Conservation (phyloP, 2,113 vertebrate species). For the Lagenorhynchus albirostris region DNA sequence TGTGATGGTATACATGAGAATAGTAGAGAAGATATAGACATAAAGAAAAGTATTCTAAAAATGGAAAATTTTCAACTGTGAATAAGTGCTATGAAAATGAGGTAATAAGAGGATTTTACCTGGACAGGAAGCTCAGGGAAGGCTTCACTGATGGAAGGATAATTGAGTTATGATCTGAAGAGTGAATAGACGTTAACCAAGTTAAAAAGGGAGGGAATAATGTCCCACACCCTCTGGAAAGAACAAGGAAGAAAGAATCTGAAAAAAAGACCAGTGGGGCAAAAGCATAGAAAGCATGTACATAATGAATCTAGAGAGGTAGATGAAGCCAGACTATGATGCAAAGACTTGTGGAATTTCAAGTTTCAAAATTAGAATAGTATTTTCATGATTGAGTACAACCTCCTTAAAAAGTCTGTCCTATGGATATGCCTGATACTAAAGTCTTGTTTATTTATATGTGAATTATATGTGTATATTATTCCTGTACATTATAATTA, state of each 20-base stretch:
- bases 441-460: background rate
- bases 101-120: background rate
- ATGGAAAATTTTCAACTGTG: background rate
- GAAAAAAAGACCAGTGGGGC: background rate
- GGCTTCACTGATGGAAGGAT: background rate
- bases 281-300: background rate
- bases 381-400: background rate
- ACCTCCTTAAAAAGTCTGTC: background rate
- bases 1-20: background rate
- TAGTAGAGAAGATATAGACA: background rate
- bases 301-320: background rate
- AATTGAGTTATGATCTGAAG: background rate
- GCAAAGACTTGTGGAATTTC: background rate
- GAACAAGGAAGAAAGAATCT: background rate
- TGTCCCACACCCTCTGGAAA: background rate
- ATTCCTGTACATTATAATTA: background rate
- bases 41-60: background rate
- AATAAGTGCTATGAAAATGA: background rate
- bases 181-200: background rate
- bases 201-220: background rate
- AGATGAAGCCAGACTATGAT: background rate
- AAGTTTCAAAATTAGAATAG: background rate
- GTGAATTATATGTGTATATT: background rate
- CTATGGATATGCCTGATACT: background rate
- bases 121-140: background rate